Conservation (phyloP, 2,888 invertebrate species). For the Pantelozetes paolii region DNA sequence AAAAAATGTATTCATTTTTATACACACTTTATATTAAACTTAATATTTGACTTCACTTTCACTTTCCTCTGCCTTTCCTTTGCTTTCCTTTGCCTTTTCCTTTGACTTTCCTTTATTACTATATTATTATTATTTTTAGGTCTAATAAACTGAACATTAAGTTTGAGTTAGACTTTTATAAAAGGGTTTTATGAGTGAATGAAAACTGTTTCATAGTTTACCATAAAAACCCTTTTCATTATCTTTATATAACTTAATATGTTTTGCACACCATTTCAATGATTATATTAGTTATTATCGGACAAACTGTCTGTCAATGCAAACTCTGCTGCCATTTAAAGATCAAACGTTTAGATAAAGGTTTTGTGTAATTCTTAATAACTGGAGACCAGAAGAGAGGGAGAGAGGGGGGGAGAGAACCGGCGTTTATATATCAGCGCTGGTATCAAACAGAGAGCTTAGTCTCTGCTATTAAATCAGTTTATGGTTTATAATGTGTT, state of each 20-base stretch:
- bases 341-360: conserved; percentile 28
- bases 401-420: background rate
- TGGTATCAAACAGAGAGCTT: conserved; percentile 29
- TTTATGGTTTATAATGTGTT: conserved; percentile 11
- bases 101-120: background rate
- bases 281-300: conserved; percentile 31
- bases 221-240: conserved; percentile 16
- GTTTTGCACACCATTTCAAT: conserved; percentile 16
- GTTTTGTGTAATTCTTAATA: conserved; percentile 23
- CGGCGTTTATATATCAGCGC: background rate
- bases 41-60: background rate
- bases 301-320: conserved; percentile 34
- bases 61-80: too few relatives aligned
- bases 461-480: background rate
- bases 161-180: conserved; percentile 1
- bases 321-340: conserved; percentile 31
- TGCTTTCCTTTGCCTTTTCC: too few relatives aligned
- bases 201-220: background rate
- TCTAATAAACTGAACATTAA: background rate
- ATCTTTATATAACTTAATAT: conserved; percentile 33
- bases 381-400: background rate
- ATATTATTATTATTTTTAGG: background rate
- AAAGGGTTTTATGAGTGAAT: conserved; percentile 14
- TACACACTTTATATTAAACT: background rate
- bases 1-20: background rate